Percentiles rank a stretch among this genome's conserved stretches.
These are phyloP conservation scores for Caenorhabditis japonica DNA, from an alignment of 2,888 invertebrate genomes.

Conservation along the genomic window DNA sequence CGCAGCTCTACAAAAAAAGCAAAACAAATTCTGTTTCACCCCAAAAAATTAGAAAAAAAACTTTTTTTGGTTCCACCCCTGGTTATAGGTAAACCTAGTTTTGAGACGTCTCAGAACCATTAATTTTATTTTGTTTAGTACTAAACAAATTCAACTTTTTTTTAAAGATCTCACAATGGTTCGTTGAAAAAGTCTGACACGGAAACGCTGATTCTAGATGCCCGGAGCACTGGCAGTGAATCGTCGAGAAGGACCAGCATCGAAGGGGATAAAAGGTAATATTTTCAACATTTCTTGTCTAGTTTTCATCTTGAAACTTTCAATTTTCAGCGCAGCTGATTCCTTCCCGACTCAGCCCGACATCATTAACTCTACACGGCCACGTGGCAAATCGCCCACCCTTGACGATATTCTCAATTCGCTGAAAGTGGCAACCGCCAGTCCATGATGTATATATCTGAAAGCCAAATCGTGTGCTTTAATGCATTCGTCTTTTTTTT, in stretches of 20 bases:
- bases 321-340: constrained; percentile 29
- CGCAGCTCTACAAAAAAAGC: too few species aligned
- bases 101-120: too few species aligned
- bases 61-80: too few species aligned
- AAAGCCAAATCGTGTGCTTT: constrained; percentile 33
- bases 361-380: constrained; percentile 43
- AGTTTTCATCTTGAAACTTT: neutral
- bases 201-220: constrained; percentile 26
- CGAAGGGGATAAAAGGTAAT: constrained; percentile 36
- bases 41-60: too few species aligned
- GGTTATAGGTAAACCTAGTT: too few species aligned
- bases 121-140: too few species aligned
- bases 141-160: too few species aligned
- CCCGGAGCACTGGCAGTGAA: constrained; percentile 25
- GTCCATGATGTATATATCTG: constrained; percentile 9
- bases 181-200: constrained; percentile 23
- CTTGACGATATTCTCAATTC: constrained; percentile 50
- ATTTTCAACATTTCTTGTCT: neutral
- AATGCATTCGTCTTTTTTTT: constrained; percentile 19
- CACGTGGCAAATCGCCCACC: constrained; percentile 47
- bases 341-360: constrained; percentile 44
- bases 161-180: constrained; percentile 28
- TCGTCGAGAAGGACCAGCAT: constrained; percentile 36
- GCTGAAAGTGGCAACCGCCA: constrained; percentile 44
- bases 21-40: too few species aligned